These are phyloP conservation scores for Gymnogyps californianus DNA, from an alignment of 2,113 vertebrate species.

Conservation along the genomic window DNA sequence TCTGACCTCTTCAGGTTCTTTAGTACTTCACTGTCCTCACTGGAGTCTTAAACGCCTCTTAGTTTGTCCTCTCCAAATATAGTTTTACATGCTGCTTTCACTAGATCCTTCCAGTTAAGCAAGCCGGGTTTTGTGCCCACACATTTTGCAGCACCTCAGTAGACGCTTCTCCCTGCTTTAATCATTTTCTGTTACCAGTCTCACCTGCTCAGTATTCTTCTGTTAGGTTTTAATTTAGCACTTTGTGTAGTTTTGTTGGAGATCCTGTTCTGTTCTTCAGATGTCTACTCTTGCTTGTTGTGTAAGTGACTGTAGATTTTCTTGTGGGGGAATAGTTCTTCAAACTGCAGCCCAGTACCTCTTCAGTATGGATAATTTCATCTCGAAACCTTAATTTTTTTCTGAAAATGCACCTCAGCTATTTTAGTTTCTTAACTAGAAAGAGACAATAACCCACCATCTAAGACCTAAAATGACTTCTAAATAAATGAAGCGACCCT, in stretches of 20 bases:
- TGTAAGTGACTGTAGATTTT: background rate
- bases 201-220: background rate
- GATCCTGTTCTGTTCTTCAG: background rate
- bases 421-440: background rate
- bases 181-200: background rate
- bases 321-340: background rate
- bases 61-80: background rate
- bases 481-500: background rate
- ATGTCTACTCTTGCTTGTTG: background rate
- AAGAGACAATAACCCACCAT: background rate
- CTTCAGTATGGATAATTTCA: background rate
- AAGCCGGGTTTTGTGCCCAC: background rate
- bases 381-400: background rate
- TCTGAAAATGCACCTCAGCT: background rate
- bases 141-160: background rate
- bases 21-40: background rate
- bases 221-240: background rate
- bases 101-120: background rate
- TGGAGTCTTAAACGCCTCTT: background rate
- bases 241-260: background rate
- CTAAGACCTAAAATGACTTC: background rate
- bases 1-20: slow-evolving; percentile 11
- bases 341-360: background rate
- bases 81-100: background rate
- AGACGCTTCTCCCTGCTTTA: background rate